Conservation (phyloP, 2,888 invertebrate species). For the Cheilosia variabilis region DNA sequence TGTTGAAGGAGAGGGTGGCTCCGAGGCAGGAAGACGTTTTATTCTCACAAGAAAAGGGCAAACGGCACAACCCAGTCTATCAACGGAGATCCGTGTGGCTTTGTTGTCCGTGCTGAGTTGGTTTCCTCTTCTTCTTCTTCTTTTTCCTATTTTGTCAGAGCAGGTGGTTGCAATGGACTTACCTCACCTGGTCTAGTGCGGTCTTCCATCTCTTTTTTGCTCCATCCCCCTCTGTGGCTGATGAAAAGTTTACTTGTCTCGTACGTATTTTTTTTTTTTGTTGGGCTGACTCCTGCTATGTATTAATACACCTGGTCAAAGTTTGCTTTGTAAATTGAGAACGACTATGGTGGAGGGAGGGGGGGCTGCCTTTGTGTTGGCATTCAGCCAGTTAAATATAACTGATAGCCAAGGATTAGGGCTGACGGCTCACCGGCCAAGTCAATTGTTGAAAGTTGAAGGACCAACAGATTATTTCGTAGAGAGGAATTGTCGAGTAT, state of each 20-base stretch:
- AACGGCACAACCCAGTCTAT: conserved; percentile 15
- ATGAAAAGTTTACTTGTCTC: conserved; percentile 69
- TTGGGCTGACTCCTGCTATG: conserved; percentile 1
- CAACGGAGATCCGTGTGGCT: conserved; percentile 27
- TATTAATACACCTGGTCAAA: conserved; percentile 68
- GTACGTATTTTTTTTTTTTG: conserved; percentile 23
- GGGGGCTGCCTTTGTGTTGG: conserved; percentile 43
- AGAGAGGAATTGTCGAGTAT: conserved; percentile 33
- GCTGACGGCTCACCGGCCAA: conserved; percentile 53
- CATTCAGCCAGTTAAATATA: conserved; percentile 70
- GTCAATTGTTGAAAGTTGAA: conserved; percentile 73
- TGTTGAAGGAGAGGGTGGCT: conserved; percentile 12
- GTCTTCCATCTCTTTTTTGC: conserved; percentile 4
- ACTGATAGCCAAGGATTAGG: conserved; percentile 69
- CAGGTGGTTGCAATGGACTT: conserved; percentile 64
- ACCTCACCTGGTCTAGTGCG: conserved; percentile 45
- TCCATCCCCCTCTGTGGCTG: conserved; percentile 31
- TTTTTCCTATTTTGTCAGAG: not conserved
- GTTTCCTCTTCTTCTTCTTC: conserved; percentile 1
- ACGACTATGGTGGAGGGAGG: conserved; percentile 35
- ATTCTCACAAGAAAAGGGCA: conserved; percentile 25
- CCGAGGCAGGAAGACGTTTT: conserved; percentile 39
- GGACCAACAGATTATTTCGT: conserved; percentile 70
- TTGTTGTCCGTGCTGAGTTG: conserved; percentile 29
- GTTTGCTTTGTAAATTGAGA: conserved; percentile 73